phyloP scores from a whole-genome alignment of 2,888 invertebrate genomes.

The Polietes domitor region DNA sequence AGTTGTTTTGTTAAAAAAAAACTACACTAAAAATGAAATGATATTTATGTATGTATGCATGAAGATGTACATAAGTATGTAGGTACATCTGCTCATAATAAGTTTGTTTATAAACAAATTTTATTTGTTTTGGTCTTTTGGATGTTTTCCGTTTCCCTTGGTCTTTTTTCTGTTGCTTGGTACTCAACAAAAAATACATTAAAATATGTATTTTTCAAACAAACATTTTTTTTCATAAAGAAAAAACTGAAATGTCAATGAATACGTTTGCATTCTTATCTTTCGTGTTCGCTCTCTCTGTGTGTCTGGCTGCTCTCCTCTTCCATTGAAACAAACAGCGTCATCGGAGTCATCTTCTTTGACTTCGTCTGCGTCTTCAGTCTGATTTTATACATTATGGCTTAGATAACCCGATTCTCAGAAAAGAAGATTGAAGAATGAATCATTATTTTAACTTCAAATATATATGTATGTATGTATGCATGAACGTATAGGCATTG shows the following conservation, averaged over 20 bases:
- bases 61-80: slow-evolving; percentile 1
- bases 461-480: too few relatives aligned
- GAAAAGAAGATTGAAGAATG: neutral
- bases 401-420: neutral
- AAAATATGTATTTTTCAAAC: neutral
- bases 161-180: neutral
- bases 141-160: neutral
- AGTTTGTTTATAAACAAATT: slow-evolving; percentile 55
- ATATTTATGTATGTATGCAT: slow-evolving; percentile 3
- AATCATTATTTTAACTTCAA: neutral
- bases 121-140: slow-evolving; percentile 25
- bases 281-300: too few relatives aligned
- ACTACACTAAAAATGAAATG: neutral
- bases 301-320: too few relatives aligned
- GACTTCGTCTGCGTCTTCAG: neutral
- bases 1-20: neutral
- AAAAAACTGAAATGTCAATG: slow-evolving; percentile 13
- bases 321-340: too few relatives aligned
- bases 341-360: neutral
- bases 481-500: too few relatives aligned
- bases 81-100: slow-evolving; percentile 6
- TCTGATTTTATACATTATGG: neutral
- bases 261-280: slow-evolving; percentile 23
- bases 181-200: neutral
- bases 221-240: neutral